A percentile compares a stretch with the other conserved stretches of the same genome.
These are phyloP conservation scores for Athetis lepigone DNA, from an alignment of 2,888 invertebrate genomes.

Conservation along the genomic window DNA sequence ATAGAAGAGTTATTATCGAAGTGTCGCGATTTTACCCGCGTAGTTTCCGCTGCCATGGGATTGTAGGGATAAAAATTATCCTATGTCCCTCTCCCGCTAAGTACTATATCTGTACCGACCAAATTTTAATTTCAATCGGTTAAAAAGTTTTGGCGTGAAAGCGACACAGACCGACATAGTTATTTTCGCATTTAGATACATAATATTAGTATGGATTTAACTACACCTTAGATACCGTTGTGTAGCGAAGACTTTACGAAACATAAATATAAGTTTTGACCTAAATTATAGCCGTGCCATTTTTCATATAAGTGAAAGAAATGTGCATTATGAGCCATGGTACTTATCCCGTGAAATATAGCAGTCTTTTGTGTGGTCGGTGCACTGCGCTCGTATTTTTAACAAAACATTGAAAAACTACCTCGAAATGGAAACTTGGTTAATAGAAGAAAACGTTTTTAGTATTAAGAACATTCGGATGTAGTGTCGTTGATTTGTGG, in stretches of 20 bases:
- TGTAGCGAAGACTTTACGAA: conserved; percentile 27
- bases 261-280: conserved; percentile 34
- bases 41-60: too few relatives aligned
- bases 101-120: too few relatives aligned
- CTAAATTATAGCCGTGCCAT: conserved; percentile 54
- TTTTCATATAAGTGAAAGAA: conserved; percentile 61
- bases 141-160: too few relatives aligned
- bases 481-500: conserved; percentile 6
- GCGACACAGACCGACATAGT: too few relatives aligned
- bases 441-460: conserved; percentile 36
- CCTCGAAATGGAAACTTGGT: conserved; percentile 29
- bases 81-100: too few relatives aligned
- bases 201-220: background rate
- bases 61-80: too few relatives aligned
- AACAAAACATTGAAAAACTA: conserved; percentile 45
- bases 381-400: conserved; percentile 44
- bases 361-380: conserved; percentile 58
- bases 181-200: background rate
- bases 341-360: conserved; percentile 65
- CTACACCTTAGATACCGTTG: conserved; percentile 8
- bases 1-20: too few relatives aligned
- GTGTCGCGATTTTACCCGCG: too few relatives aligned
- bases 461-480: conserved; percentile 24
- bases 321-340: conserved; percentile 62
- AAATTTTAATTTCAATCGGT: too few relatives aligned